Conservation (phyloP, 2,888 invertebrate genomes). For the Bombylius major region DNA sequence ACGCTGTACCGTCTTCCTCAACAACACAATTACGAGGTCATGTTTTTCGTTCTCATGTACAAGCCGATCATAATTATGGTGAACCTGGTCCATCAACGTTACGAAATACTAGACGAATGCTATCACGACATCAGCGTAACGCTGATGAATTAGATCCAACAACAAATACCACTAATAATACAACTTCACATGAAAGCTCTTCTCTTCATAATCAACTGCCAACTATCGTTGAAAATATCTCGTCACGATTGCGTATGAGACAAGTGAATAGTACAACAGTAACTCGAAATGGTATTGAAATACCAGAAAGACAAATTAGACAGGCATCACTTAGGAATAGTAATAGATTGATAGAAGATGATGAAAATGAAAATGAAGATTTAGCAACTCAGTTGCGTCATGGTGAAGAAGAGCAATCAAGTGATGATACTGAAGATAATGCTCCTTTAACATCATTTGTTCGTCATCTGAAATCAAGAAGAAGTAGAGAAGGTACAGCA, state of each 20-base stretch:
- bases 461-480: background rate
- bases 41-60: slow-evolving; percentile 13
- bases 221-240: slow-evolving; percentile 17
- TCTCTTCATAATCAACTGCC: slow-evolving; percentile 10
- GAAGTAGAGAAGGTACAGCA: background rate
- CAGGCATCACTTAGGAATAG: background rate
- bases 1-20: slow-evolving; percentile 6
- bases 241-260: slow-evolving; percentile 22
- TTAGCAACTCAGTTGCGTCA: slow-evolving; percentile 6
- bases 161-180: slow-evolving; percentile 13
- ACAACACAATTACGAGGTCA: background rate
- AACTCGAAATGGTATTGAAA: slow-evolving; percentile 8
- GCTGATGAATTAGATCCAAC: slow-evolving; percentile 30
- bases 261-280: slow-evolving; percentile 16
- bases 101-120: slow-evolving; percentile 28
- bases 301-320: slow-evolving; percentile 4
- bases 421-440: background rate
- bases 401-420: background rate
- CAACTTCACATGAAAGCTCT: slow-evolving; percentile 21
- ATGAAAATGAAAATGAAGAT: slow-evolving; percentile 8
- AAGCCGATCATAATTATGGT: slow-evolving; percentile 34
- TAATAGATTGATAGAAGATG: background rate
- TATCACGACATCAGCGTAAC: slow-evolving; percentile 35
- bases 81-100: slow-evolving; percentile 26
- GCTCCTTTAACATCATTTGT: background rate